Evolutionary conservation across 2,888 invertebrate genomes (phyloP), one percentile per base, ranked within the genome.

Genomic region (Opisthograptis luteolata): DNA sequence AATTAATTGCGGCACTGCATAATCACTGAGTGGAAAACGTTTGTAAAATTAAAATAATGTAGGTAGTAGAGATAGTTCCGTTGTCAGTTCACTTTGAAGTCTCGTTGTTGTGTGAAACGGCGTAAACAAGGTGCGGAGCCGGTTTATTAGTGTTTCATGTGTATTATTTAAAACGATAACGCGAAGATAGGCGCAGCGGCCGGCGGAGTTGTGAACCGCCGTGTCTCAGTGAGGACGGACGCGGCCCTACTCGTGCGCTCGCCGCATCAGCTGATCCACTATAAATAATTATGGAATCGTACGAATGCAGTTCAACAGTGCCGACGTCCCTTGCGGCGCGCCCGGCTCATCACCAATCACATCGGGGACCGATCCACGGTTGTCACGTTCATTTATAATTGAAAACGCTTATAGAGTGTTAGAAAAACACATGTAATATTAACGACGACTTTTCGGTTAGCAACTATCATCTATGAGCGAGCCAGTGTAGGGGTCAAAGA

Each of bases 251-350:
- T 49, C 44, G 32, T 59, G 61, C 60, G 64, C 60, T 58, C 60
- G 61, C 46, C 60, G 62, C 62, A 70, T 76, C 87, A 88, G 90
- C 89, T 86, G 90, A 87, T 87, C 73, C 74, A 84, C 89, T 89
- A 89, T 87, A 87, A 87, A 90, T 89, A 89, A 87, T 60, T 88
- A 79, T 73, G 70, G 77, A 82, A 84, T 81, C 74, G 80, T 77
- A 76, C 72, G 75, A 72, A 81, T 84, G 81, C 81, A 81, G 67
- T 76, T 76, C 66, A 66, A 69, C 62, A 51, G 54, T 49, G 58
- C 43, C 58, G 52, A 40, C 43, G 46, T 45, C 41, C 40, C 45
- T 41, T 28, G 30, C 32, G 30, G 25, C 10, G 3, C 5, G 36
- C 41, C 20, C 13, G 27, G 5, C 45, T 19, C 15, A 35, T 24